These are phyloP conservation scores for Phaonia tiefii DNA, from an alignment of 2,888 invertebrate species.

Conservation along the genomic window DNA sequence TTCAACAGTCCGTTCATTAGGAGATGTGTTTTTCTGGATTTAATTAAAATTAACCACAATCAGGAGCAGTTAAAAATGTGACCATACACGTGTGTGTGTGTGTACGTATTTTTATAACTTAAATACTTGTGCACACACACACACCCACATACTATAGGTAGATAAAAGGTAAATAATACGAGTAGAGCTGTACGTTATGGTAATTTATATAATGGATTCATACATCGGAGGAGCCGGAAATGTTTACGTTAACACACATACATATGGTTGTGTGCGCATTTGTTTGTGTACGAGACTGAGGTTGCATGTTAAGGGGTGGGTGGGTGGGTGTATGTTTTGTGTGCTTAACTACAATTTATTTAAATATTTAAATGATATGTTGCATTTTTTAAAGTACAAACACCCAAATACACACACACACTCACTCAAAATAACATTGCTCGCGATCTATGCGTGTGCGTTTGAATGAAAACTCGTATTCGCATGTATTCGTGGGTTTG, in stretches of 20 bases:
- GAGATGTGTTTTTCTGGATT: conserved; percentile 7
- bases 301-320: no score
- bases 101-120: no score
- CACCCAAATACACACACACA: conserved; percentile 2
- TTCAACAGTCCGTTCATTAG: background rate
- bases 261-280: no score
- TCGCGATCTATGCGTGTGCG: background rate
- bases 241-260: no score
- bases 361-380: conserved; percentile 46
- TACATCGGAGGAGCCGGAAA: background rate
- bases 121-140: no score
- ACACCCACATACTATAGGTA: no score
- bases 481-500: background rate
- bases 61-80: no score
- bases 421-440: background rate
- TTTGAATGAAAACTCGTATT: background rate
- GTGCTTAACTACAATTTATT: conserved; percentile 21
- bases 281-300: background rate
- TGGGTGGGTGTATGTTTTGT: background rate
- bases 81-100: no score
- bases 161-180: no score
- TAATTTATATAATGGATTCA: conserved; percentile 23
- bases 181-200: no score
- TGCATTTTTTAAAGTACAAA: conserved; percentile 13
- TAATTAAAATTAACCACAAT: conserved; percentile 2